A percentile compares a stretch with the other conserved stretches of the same genome.
Evolutionary conservation across 2,113 vertebrate genomes (phyloP).

Genomic region (Gulo gulo): DNA sequence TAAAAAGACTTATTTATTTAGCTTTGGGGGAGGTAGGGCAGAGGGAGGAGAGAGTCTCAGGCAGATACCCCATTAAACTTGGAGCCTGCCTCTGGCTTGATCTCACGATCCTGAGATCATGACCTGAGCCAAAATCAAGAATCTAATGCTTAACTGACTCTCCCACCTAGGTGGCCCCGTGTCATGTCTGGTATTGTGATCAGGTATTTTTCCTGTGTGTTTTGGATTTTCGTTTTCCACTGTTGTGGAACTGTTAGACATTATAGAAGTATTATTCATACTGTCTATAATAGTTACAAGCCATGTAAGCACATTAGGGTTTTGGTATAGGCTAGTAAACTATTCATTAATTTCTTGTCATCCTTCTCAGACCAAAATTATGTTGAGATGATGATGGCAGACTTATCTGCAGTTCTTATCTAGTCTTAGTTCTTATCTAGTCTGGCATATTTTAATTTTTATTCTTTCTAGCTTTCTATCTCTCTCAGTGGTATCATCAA

Average conservation of each 20-base stretch:
- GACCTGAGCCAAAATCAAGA: not conserved
- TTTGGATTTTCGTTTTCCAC: not conserved
- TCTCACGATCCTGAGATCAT: not conserved
- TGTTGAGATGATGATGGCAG: not conserved
- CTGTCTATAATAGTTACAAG: not conserved
- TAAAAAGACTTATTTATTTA: not conserved
- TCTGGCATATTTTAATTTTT: not conserved
- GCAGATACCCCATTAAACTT: not conserved
- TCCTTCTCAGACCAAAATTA: not conserved
- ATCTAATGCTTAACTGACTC: not conserved
- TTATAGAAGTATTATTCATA: not conserved
- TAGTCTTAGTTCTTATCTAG: not conserved
- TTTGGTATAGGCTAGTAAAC: not conserved
- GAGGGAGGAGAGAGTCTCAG: not conserved
- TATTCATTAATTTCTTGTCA: not conserved
- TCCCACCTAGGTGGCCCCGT: not conserved
- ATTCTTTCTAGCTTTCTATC: not conserved
- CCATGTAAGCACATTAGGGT: not conserved
- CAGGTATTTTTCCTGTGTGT: not conserved
- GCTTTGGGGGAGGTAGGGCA: not conserved
- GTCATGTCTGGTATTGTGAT: not conserved
- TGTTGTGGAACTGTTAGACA: not conserved
- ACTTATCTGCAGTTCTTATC: not conserved
- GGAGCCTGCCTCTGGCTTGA: not conserved
- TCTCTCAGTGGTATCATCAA: not conserved